A percentile compares a stretch with the other conserved stretches of the same genome.
These are phyloP conservation scores for Paramacrobiotus metropolitanus DNA, from an alignment of 1,140 invertebrate genomes.

Conservation along the genomic window DNA sequence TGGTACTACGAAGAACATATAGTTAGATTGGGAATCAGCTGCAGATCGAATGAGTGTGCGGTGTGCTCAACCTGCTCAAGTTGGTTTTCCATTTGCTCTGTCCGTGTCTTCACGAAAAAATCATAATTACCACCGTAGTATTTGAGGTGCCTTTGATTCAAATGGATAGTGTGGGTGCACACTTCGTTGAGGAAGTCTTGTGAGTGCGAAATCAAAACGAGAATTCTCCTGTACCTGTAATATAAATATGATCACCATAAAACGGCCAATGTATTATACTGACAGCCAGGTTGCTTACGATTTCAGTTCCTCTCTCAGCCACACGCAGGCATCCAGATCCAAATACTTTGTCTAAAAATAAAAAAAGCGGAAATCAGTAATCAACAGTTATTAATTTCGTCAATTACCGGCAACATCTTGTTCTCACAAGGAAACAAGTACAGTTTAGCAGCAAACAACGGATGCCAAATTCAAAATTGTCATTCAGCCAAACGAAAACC, in stretches of 20 bases:
- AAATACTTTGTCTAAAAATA: constrained; percentile 30
- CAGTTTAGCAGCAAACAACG: too few species aligned
- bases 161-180: constrained; percentile 93
- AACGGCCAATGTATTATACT: background rate
- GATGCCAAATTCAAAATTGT: too few species aligned
- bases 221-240: constrained; percentile 69
- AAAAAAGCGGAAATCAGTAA: too few species aligned
- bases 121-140: constrained; percentile 93
- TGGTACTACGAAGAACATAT: constrained; percentile 41
- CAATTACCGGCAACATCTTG: too few species aligned
- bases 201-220: constrained; percentile 98
- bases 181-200: constrained; percentile 99
- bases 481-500: too few species aligned
- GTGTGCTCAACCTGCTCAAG: constrained; percentile 42
- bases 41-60: background rate
- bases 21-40: background rate
- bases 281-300: constrained; percentile 29
- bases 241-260: constrained; percentile 11
- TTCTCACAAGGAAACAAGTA: too few species aligned
- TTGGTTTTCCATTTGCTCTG: constrained; percentile 91
- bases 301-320: constrained; percentile 91
- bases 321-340: constrained; percentile 82
- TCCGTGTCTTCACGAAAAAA: constrained; percentile 65
- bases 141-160: constrained; percentile 73
- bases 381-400: too few species aligned